Evolutionary conservation across 2,113 vertebrate genomes (phyloP).

Genomic region (Garra rufa): DNA sequence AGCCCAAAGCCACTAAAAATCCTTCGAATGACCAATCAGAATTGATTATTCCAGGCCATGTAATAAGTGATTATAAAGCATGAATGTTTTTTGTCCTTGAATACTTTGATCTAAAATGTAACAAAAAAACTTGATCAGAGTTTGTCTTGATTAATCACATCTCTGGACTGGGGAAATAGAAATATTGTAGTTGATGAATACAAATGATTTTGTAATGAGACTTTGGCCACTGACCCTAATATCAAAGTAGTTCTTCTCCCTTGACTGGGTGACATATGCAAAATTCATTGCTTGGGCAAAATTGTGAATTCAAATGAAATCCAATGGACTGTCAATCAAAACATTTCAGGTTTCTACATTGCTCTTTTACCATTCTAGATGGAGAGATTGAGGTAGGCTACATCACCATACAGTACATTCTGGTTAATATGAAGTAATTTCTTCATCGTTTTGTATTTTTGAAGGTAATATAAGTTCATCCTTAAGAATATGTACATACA

Average conservation of each 20-base stretch:
- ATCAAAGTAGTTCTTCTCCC: not conserved
- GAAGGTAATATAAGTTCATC: not conserved
- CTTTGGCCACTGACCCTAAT: conserved; percentile 33
- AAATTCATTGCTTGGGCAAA: conserved; percentile 10
- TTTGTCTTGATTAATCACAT: not conserved
- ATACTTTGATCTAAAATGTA: not conserved
- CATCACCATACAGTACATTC: not conserved
- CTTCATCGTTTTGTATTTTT: not conserved
- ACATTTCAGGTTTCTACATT: not conserved
- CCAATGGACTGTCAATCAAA: conserved; percentile 21
- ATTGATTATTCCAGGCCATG: not conserved
- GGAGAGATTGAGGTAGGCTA: not conserved
- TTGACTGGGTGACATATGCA: conserved; percentile 9
- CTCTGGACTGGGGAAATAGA: not conserved
- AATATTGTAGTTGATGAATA: not conserved
- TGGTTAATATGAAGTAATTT: not conserved
- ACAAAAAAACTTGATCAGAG: not conserved
- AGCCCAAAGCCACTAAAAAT: not conserved
- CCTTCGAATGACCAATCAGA: not conserved
- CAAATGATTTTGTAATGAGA: conserved; percentile 27
- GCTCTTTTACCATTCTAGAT: not conserved
- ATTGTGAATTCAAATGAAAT: conserved; percentile 18
- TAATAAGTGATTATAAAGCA: not conserved
- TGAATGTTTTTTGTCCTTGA: not conserved
- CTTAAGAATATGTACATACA: not conserved